These are phyloP conservation scores for Thysanoteuthis rhombus DNA, from an alignment of 2,888 invertebrate genomes.

Conservation along the genomic window DNA sequence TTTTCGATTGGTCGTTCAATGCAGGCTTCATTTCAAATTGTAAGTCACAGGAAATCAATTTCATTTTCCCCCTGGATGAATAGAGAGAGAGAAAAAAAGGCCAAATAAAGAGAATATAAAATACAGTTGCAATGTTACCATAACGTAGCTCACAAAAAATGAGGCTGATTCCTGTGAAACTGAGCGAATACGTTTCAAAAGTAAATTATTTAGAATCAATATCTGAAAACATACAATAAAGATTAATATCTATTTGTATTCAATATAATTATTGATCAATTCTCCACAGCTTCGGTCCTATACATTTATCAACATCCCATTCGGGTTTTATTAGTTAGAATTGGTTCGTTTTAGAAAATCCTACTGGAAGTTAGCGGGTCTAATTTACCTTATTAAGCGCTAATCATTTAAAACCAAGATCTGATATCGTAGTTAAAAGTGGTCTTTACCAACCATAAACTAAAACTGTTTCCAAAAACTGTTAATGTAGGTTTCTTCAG, in stretches of 20 bases:
- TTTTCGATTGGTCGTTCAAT: not conserved
- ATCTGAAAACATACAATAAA: not conserved
- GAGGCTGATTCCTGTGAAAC: not conserved
- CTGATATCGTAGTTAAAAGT: too few relatives aligned
- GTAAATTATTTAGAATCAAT: not conserved
- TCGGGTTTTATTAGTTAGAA: too few relatives aligned
- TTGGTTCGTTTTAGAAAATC: too few relatives aligned
- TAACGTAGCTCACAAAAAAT: not conserved
- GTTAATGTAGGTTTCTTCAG: too few relatives aligned
- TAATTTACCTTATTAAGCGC: too few relatives aligned
- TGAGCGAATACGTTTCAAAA: not conserved
- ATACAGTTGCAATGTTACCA: not conserved
- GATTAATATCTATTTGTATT: not conserved
- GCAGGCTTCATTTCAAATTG: not conserved
- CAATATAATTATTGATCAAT: not conserved
- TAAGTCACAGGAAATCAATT: not conserved
- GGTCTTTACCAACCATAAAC: too few relatives aligned
- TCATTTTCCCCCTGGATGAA: not conserved
- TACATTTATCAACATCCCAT: too few relatives aligned
- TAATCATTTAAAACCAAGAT: too few relatives aligned
- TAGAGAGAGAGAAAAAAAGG: too few relatives aligned
- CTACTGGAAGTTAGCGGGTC: too few relatives aligned
- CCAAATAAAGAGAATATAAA: not conserved
- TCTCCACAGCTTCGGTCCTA: too few relatives aligned
- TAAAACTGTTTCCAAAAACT: too few relatives aligned